A percentile compares a stretch with the other conserved stretches of the same genome.
phyloP scores from a whole-genome alignment of 2,113 vertebrate genomes.

The Barbus barbus region DNA sequence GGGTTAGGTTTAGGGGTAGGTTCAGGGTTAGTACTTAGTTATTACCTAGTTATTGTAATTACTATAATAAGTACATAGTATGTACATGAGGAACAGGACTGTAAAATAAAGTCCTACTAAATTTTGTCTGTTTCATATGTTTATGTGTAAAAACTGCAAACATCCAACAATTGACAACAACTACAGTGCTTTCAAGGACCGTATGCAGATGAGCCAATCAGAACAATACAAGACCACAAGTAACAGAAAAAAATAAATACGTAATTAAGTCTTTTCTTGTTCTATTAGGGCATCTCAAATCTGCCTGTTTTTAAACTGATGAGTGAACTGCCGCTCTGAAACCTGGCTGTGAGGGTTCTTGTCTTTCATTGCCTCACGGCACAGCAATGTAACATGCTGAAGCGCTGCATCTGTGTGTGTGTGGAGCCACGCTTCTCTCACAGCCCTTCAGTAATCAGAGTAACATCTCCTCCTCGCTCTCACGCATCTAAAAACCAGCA shows the following conservation, averaged over 20 bases:
- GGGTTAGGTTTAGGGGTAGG: too few relatives aligned
- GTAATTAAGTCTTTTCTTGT: background rate
- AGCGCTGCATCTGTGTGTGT: slow-evolving; percentile 7
- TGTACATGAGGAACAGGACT: too few relatives aligned
- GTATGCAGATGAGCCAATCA: background rate
- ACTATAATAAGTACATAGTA: too few relatives aligned
- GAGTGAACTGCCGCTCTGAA: background rate
- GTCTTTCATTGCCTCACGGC: slow-evolving; percentile 19
- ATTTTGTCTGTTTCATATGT: background rate
- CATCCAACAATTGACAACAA: background rate
- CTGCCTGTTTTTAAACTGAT: background rate
- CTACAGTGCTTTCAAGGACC: too few relatives aligned
- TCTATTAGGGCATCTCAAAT: background rate
- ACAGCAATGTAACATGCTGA: slow-evolving; percentile 1
- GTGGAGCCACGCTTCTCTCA: background rate
- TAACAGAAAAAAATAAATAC: background rate
- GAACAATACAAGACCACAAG: background rate
- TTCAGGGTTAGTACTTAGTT: too few relatives aligned
- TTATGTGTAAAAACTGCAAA: background rate
- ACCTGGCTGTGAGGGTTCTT: background rate
- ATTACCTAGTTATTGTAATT: too few relatives aligned
- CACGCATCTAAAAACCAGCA: slow-evolving; percentile 8
- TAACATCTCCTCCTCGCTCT: background rate
- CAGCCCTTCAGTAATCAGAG: slow-evolving; percentile 2
- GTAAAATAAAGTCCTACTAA: too few relatives aligned